These are phyloP conservation scores for Hemibagrus wyckioides DNA, from an alignment of 2,113 vertebrate genomes.

Conservation along the genomic window DNA sequence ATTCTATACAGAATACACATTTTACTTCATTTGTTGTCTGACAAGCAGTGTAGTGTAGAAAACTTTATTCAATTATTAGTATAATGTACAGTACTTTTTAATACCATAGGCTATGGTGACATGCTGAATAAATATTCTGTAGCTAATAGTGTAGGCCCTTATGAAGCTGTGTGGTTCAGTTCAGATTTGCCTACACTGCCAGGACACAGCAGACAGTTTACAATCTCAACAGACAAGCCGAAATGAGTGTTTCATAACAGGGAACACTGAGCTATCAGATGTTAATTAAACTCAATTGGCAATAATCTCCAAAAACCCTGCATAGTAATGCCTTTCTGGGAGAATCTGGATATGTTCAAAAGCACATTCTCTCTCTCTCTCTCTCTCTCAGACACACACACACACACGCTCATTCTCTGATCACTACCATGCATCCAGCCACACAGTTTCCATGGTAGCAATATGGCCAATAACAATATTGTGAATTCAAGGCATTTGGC, in stretches of 20 bases:
- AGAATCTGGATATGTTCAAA: constrained; percentile 12
- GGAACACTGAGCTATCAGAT: constrained; percentile 42
- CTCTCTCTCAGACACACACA: background rate
- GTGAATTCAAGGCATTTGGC: constrained; percentile 3
- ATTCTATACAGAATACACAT: background rate
- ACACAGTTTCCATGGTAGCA: constrained; percentile 39
- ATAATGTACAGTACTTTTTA: background rate
- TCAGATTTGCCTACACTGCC: background rate
- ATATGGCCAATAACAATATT: constrained; percentile 34
- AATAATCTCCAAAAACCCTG: constrained; percentile 33
- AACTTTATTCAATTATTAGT: background rate
- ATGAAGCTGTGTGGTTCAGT: background rate
- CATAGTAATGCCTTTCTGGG: constrained; percentile 34
- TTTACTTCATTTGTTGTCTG: background rate
- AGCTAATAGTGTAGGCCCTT: background rate
- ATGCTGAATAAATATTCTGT: background rate
- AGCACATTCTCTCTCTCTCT: background rate
- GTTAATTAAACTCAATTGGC: constrained; percentile 41
- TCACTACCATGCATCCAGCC: background rate
- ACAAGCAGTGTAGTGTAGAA: background rate
- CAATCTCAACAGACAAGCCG: background rate
- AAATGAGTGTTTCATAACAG: constrained; percentile 42
- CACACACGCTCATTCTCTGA: background rate
- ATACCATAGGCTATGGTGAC: background rate
- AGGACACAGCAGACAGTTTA: background rate